phyloP scores from a whole-genome alignment of 1,140 invertebrate species.

The Pissodes strobi region DNA sequence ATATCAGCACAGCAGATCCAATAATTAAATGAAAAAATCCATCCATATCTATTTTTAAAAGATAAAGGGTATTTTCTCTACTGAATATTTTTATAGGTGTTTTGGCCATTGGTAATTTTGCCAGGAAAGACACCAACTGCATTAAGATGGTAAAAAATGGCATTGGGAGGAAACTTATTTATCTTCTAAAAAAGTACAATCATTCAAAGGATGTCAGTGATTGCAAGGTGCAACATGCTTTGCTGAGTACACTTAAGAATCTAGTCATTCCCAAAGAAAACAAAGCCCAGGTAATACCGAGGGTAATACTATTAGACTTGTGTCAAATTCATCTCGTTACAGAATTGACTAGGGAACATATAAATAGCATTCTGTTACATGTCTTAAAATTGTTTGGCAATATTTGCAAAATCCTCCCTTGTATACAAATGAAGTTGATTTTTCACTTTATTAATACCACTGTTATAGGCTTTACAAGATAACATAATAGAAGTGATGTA shows the following conservation, averaged over 20 bases:
- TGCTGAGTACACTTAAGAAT: constrained; percentile 81
- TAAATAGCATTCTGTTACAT: too few relatives aligned
- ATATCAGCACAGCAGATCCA: background rate
- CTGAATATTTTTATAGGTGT: constrained; percentile 58
- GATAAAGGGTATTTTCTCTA: too few relatives aligned
- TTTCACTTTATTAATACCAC: too few relatives aligned
- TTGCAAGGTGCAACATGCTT: constrained; percentile 79
- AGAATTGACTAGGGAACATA: too few relatives aligned
- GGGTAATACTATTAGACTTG: too few relatives aligned
- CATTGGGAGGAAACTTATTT: constrained; percentile 74
- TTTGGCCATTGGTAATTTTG: constrained; percentile 88
- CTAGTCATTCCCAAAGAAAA: constrained; percentile 79
- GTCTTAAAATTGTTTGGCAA: too few relatives aligned
- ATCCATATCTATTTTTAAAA: background rate
- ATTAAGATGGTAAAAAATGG: constrained; percentile 79
- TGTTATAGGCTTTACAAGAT: constrained; percentile 60
- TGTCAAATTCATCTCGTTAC: too few relatives aligned
- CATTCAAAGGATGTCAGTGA: constrained; percentile 54
- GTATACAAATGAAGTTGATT: too few relatives aligned
- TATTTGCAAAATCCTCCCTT: too few relatives aligned
- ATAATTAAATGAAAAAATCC: too few relatives aligned
- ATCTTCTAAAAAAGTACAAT: constrained; percentile 45
- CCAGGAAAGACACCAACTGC: constrained; percentile 82
- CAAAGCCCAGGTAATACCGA: constrained; percentile 71
- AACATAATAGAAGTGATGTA: constrained; percentile 76